A percentile compares a stretch with the other conserved stretches of the same genome.
Conservation (phyloP, 2,888 invertebrate genomes). For the Sesia apiformis region DNA sequence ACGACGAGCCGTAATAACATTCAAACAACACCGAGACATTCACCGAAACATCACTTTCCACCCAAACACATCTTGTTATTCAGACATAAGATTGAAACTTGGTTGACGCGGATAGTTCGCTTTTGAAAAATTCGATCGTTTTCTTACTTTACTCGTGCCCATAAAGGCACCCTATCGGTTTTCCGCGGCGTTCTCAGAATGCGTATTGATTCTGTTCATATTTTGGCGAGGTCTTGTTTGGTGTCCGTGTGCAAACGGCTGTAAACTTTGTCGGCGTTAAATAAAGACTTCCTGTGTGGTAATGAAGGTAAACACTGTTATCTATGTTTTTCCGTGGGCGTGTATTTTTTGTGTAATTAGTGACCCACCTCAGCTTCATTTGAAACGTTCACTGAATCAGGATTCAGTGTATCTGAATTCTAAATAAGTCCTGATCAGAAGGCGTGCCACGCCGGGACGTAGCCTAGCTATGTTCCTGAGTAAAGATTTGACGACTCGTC, state of each 20-base stretch:
- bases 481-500: too few relatives aligned
- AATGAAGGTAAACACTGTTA: not conserved
- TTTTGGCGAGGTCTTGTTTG: slow-evolving; percentile 43
- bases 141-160: slow-evolving; percentile 14
- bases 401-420: too few relatives aligned
- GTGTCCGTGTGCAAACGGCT: slow-evolving; percentile 24
- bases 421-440: too few relatives aligned
- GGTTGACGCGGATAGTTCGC: not conserved
- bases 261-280: slow-evolving; percentile 46
- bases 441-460: too few relatives aligned
- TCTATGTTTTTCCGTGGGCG: not conserved
- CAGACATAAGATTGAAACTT: not conserved
- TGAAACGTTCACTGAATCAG: too few relatives aligned
- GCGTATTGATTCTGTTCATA: slow-evolving; percentile 34
- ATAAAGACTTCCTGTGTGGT: slow-evolving; percentile 54
- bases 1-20: slow-evolving; percentile 36
- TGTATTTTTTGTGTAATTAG: slow-evolving; percentile 1
- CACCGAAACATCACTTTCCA: not conserved
- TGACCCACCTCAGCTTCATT: too few relatives aligned
- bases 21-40: not conserved
- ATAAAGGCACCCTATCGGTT: slow-evolving; percentile 57
- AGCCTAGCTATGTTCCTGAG: too few relatives aligned
- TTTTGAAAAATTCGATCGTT: not conserved
- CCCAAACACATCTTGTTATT: not conserved
- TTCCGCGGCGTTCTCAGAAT: slow-evolving; percentile 55